Conservation (phyloP, 2,797 vertebrate species). For the Phalanger gymnotis region DNA sequence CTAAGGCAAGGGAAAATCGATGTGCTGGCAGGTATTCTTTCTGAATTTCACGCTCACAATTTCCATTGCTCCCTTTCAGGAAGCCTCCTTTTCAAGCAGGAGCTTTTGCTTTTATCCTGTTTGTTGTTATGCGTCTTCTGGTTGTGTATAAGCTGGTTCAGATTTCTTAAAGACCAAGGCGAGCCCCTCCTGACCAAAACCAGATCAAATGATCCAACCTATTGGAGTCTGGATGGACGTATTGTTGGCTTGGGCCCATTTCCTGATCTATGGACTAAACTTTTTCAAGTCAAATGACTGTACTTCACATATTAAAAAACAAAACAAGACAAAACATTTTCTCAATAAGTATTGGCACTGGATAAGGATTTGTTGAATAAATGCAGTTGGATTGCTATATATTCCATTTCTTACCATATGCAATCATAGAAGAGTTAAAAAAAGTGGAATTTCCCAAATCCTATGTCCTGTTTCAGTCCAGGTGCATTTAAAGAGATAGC, state of each 20-base stretch:
- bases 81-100: background rate
- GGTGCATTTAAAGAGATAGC: background rate
- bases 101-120: slow-evolving; percentile 39
- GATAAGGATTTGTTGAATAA: background rate
- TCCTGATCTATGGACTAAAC: background rate
- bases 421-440: background rate
- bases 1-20: slow-evolving; percentile 57
- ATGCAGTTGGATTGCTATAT: background rate
- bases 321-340: background rate
- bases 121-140: background rate
- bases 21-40: slow-evolving; percentile 49
- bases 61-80: background rate
- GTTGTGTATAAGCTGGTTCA: slow-evolving; percentile 10
- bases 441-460: background rate
- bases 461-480: background rate
- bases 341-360: background rate
- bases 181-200: slow-evolving; percentile 4
- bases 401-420: background rate
- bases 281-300: background rate
- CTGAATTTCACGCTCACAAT: slow-evolving; percentile 63
- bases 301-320: background rate
- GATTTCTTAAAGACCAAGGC: slow-evolving; percentile 30
- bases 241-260: background rate
- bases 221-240: background rate
- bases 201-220: background rate